phyloP scores from a whole-genome alignment of 2,113 vertebrate species.

The Sander vitreus region DNA sequence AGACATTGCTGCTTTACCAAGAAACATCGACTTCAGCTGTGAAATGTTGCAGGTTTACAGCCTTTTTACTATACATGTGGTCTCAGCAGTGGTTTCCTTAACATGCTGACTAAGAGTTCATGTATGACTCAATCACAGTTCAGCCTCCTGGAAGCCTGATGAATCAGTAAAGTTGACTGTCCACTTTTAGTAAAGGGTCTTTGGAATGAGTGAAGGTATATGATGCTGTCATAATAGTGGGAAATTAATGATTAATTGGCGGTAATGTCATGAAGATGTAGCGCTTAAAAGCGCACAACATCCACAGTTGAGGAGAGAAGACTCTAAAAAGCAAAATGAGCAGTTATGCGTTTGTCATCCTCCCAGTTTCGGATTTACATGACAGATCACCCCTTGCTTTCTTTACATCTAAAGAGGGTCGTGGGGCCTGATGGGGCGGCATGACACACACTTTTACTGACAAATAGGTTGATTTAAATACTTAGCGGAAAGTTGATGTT shows the following conservation, averaged over 20 bases:
- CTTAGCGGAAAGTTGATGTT: not conserved
- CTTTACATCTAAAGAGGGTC: not conserved
- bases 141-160: not conserved
- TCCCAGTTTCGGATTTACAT: not conserved
- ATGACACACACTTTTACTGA: not conserved
- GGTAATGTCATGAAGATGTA: not conserved
- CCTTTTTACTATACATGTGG: not conserved
- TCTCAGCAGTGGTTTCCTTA: constrained; percentile 18
- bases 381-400: not conserved
- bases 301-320: not conserved
- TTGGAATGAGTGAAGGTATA: not conserved
- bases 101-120: constrained; percentile 9
- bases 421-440: accelerated
- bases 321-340: not conserved
- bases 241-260: not conserved
- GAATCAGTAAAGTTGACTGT: not conserved
- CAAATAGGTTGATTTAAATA: not conserved
- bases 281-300: not conserved
- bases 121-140: constrained; percentile 35
- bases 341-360: not conserved
- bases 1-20: not conserved
- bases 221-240: not conserved
- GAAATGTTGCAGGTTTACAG: not conserved
- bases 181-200: not conserved
- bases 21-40: not conserved